Percentiles rank a stretch among this genome's conserved stretches.
Conservation (phyloP, 2,888 invertebrate genomes). For the Rhamphomyia laevipes region DNA sequence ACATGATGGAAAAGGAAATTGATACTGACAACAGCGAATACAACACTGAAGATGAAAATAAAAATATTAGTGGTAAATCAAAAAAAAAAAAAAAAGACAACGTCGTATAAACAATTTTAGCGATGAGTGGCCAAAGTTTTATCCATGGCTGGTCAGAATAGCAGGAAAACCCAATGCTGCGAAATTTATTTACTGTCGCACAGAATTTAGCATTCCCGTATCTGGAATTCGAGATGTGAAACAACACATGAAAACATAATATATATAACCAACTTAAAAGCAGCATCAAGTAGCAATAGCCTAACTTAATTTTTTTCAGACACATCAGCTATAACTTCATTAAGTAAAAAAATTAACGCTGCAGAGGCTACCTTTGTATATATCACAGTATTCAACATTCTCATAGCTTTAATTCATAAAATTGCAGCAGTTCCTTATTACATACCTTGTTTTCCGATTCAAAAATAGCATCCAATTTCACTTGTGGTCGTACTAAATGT, state of each 20-base stretch:
- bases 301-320: neutral
- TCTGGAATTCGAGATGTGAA: no score
- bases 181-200: neutral
- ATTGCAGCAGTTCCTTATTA: conserved; percentile 1
- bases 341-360: neutral
- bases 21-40: neutral
- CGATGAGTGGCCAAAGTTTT: neutral
- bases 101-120: no score
- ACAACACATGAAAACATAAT: neutral
- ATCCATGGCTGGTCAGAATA: neutral
- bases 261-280: no score
- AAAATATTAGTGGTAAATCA: no score
- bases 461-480: neutral
- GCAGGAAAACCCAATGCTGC: neutral
- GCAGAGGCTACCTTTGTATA: no score
- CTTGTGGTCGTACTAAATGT: conserved; percentile 1
- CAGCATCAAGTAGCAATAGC: neutral
- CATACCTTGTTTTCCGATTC: neutral
- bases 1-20: neutral
- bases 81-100: no score
- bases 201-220: no score
- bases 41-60: no score
- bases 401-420: neutral
- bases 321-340: no score
- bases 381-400: neutral